These are phyloP conservation scores for Paraplagusia blochii DNA, from an alignment of 2,113 vertebrate species.

Conservation along the genomic window DNA sequence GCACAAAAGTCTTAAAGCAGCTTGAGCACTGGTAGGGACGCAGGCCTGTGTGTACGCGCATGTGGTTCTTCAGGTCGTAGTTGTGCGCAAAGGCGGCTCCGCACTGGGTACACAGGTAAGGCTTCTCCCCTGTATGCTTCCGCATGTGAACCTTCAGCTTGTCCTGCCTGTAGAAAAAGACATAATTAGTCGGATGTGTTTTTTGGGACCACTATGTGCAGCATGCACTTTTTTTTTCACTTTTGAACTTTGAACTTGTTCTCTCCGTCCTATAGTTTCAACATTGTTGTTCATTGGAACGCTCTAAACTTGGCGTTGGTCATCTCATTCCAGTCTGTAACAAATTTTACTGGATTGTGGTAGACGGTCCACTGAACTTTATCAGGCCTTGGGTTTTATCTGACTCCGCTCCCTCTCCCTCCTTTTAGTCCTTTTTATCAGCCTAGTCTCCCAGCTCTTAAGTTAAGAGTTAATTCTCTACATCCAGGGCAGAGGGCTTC, in stretches of 20 bases:
- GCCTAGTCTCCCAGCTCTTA: slow-evolving; percentile 43
- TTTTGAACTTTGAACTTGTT: not conserved
- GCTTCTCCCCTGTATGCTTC: slow-evolving; percentile 98
- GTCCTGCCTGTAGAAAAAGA: slow-evolving; percentile 84
- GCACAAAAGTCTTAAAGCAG: slow-evolving; percentile 98
- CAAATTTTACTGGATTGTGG: slow-evolving; percentile 14
- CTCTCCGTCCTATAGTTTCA: no score
- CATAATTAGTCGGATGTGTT: not conserved
- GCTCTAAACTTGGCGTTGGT: not conserved
- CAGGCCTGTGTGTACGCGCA: slow-evolving; percentile 96
- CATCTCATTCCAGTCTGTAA: slow-evolving; percentile 13
- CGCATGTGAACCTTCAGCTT: slow-evolving; percentile 99
- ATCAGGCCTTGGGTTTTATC: slow-evolving; percentile 60
- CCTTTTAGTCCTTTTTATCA: slow-evolving; percentile 40
- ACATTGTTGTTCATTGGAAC: no score
- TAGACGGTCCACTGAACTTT: slow-evolving; percentile 29
- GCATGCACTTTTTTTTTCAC: slow-evolving; percentile 3
- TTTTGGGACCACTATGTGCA: no score
- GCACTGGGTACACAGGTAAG: slow-evolving; percentile 95
- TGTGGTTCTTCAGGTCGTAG: slow-evolving; percentile 99
- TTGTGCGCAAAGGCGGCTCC: slow-evolving; percentile 97
- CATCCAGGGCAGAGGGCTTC: slow-evolving; percentile 65
- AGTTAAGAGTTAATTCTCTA: slow-evolving; percentile 48
- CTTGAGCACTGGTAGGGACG: slow-evolving; percentile 98
- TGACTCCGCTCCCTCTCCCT: slow-evolving; percentile 32